phyloP scores from a whole-genome alignment of 2,888 invertebrate species.

The Tineola bisselliella region DNA sequence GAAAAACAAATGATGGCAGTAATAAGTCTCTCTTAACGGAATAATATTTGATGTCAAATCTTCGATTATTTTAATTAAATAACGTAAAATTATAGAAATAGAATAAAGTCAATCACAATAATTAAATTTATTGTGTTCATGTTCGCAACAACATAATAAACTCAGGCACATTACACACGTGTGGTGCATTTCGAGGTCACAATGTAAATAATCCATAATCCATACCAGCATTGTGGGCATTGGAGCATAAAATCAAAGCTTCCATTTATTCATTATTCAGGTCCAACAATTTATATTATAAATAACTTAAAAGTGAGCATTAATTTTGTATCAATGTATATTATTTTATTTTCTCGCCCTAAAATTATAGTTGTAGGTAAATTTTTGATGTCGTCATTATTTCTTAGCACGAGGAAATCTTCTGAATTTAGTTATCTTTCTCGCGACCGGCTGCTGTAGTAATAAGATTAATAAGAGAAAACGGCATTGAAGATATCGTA shows the following conservation, averaged over 20 bases:
- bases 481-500: conserved; percentile 19
- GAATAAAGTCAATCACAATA: too few species aligned
- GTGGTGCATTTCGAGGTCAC: not conserved
- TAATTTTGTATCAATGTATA: not conserved
- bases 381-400: not conserved
- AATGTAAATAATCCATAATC: not conserved
- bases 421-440: conserved; percentile 5
- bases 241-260: not conserved
- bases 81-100: too few species aligned
- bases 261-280: not conserved
- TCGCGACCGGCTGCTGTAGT: conserved; percentile 1
- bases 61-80: too few species aligned
- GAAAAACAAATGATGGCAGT: too few species aligned
- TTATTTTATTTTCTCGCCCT: not conserved
- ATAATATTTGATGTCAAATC: too few species aligned
- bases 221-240: not conserved
- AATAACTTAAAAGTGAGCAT: not conserved
- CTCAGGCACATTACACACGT: not conserved
- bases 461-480: conserved; percentile 11
- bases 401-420: not conserved
- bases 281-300: not conserved
- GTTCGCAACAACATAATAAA: too few species aligned
- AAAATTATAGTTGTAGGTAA: not conserved
- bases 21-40: too few species aligned
- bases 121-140: too few species aligned